phyloP scores from a whole-genome alignment of 2,888 invertebrate species.

The Lottia scabra region DNA sequence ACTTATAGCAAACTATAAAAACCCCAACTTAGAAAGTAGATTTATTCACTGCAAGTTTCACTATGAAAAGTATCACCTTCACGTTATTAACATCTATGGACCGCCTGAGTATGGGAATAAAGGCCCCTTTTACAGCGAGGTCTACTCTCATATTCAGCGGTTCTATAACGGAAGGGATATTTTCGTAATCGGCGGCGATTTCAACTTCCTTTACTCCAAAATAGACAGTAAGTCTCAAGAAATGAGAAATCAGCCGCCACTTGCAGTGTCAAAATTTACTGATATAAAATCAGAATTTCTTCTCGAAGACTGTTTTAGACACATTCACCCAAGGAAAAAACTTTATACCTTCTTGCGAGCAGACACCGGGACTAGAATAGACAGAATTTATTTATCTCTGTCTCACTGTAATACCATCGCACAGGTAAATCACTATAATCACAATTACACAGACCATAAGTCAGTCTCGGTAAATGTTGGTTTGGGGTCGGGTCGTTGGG shows the following conservation, averaged over 20 bases:
- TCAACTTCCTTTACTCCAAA: neutral
- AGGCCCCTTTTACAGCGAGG: neutral
- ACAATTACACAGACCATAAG: neutral
- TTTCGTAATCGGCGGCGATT: neutral
- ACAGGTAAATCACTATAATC: neutral
- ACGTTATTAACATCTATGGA: neutral
- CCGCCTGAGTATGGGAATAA: neutral
- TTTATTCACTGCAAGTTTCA: too few species aligned
- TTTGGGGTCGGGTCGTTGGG: too few species aligned
- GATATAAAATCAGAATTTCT: neutral
- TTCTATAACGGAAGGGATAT: neutral
- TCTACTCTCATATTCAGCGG: neutral
- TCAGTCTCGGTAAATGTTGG: too few species aligned
- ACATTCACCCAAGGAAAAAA: neutral
- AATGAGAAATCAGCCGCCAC: neutral
- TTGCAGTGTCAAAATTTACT: neutral
- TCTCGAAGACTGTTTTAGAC: neutral
- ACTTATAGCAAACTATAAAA: too few species aligned
- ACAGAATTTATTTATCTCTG: neutral
- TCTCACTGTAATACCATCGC: neutral
- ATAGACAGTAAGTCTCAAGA: neutral
- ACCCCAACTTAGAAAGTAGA: too few species aligned
- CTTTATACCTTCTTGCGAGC: neutral
- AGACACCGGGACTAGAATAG: neutral
- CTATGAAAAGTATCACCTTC: too few species aligned